Evolutionary conservation across 2,113 vertebrate genomes (phyloP), one percentile per base, ranked within the genome.

Genomic region (Ophthalmolycus amberensis): DNA sequence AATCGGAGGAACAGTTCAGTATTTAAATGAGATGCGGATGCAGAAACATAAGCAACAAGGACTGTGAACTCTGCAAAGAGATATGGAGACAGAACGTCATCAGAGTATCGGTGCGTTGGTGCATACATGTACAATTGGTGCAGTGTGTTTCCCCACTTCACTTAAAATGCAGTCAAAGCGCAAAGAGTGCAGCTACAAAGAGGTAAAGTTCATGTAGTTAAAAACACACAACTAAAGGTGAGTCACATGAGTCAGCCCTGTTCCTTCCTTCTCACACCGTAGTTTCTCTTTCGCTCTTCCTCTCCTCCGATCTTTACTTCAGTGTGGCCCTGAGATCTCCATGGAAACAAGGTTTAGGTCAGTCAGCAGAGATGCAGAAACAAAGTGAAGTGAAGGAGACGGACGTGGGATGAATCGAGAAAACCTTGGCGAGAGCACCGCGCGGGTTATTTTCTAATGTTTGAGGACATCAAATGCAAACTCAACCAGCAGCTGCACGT

Each of bases 331-430:
- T 46, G 80, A 80, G 44, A 67, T 94, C 92, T 88, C 94, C 94
- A 94, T 94, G 94, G 92, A 87, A 93, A 94, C 93, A 74, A 69
- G 88, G 75, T 88, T 93, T 48, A 81, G 80, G 85, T 88, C 88
- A 90, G 77, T 82, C 72, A 85, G 84, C 67, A 80, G 62, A 85
- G 80, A 84, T 74, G 75, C 0, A 22, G 54, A 60, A 74, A 73
- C 58, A 80, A 50, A 88, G 82, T 40, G 46, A 75, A 66, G 22
- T 16, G 50, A 84, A 69, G 50, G 58, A 78, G 75, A 76, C 18
- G 8, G n/a, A 56, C 58, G 63, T 42, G 77, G 58, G 75, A 50
- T 34, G 64, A 75, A 60, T 50, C 0, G 9, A 71, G 37, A 29
- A 75, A 71, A 34, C 50, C 69, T 81, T 60, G 38, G 25, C 66